Conservation (phyloP, 2,113 vertebrate species). For the Coryphaenoides rupestris region DNA sequence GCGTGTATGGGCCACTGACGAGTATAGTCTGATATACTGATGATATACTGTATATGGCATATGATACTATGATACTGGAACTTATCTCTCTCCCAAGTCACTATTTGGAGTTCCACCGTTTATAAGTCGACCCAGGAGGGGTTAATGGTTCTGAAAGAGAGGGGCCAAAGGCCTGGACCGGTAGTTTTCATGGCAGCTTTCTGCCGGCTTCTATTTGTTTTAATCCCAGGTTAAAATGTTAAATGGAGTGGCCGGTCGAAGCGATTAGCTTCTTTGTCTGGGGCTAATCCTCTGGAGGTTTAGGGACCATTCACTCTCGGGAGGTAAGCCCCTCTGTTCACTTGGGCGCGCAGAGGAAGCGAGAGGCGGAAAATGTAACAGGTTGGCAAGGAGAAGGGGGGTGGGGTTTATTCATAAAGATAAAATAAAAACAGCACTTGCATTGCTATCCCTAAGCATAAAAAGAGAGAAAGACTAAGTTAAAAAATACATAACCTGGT, state of each 20-base stretch:
- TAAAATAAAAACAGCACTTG: neutral
- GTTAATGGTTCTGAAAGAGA: slow-evolving; percentile 34
- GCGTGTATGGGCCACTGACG: no score
- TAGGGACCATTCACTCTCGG: slow-evolving; percentile 63
- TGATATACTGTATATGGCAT: no score
- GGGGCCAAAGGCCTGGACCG: slow-evolving; percentile 62
- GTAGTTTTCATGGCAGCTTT: slow-evolving; percentile 11
- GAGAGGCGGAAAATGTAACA: slow-evolving; percentile 58
- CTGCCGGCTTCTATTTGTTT: slow-evolving; percentile 24
- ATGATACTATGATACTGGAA: no score
- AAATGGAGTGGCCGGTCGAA: slow-evolving; percentile 53
- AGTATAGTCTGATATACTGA: no score
- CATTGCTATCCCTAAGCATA: no score
- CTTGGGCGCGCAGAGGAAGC: slow-evolving; percentile 75
- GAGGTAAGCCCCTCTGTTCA: slow-evolving; percentile 62
- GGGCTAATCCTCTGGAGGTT: slow-evolving; percentile 63
- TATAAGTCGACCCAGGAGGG: no score
- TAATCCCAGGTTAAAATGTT: slow-evolving; percentile 45
- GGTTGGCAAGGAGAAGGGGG: neutral
- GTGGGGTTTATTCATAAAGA: neutral
- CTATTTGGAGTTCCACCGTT: no score
- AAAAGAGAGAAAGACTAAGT: no score
- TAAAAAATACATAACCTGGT: no score
- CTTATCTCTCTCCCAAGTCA: no score
- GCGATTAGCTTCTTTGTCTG: slow-evolving; percentile 62